phyloP scores from a whole-genome alignment of 2,113 vertebrate species.

The Hippocampus abdominalis region DNA sequence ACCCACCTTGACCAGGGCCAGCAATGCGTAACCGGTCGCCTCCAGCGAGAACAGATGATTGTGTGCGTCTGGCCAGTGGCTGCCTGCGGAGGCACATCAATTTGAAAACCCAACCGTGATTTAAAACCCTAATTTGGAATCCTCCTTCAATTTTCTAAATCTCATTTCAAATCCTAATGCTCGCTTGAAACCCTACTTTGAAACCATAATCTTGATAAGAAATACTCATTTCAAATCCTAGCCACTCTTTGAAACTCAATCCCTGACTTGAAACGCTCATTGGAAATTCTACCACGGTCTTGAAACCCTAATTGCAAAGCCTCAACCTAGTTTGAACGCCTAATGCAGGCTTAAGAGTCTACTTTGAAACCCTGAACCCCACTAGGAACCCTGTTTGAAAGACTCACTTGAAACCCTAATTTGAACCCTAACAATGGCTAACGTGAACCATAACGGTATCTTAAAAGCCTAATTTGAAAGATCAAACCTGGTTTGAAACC shows the following conservation, averaged over 20 bases:
- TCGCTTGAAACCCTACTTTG: neutral
- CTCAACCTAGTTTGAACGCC: neutral
- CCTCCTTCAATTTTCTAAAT: too few species aligned
- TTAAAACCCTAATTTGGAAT: neutral
- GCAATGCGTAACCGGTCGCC: constrained; percentile 71
- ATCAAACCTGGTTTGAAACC: too few species aligned
- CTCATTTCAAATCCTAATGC: too few species aligned
- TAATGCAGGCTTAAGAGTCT: neutral
- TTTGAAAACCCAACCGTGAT: neutral
- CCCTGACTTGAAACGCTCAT: neutral
- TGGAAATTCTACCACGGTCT: neutral
- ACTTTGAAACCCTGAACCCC: neutral
- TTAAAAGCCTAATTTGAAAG: neutral
- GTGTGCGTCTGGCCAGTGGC: constrained; percentile 58
- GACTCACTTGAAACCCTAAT: neutral
- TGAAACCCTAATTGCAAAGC: too few species aligned
- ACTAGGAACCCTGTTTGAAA: neutral
- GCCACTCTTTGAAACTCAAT: neutral
- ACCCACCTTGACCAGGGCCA: constrained; percentile 63
- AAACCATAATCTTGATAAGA: neutral
- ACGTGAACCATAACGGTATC: neutral
- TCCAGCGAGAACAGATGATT: constrained; percentile 63
- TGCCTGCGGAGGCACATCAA: constrained; percentile 22
- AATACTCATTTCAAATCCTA: neutral
- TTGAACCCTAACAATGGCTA: neutral